A percentile compares a stretch with the other conserved stretches of the same genome.
Conservation (phyloP, 2,113 vertebrate genomes). For the Ictalurus punctatus region DNA sequence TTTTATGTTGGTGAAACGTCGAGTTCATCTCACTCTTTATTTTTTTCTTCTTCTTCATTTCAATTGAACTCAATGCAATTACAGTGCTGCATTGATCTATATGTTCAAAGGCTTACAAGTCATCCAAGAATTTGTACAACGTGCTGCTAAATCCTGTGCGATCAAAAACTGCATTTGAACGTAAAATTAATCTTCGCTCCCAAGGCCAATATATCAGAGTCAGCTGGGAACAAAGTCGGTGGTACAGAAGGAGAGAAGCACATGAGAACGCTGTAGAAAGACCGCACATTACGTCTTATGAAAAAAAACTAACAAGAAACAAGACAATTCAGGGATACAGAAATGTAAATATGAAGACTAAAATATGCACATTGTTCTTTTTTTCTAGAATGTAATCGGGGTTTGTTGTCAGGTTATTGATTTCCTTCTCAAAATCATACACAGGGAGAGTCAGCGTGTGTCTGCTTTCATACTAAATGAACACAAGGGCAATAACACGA, state of each 20-base stretch:
- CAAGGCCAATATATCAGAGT: constrained; percentile 28
- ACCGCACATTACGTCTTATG: neutral
- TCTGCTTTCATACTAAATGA: neutral
- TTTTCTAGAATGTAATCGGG: neutral
- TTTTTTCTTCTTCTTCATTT: neutral
- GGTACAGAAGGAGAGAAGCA: neutral
- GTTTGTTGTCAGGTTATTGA: neutral
- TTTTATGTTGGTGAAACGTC: neutral
- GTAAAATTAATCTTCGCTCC: constrained; percentile 17
- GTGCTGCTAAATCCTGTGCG: neutral
- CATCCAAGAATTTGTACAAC: neutral
- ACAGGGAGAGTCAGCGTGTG: neutral
- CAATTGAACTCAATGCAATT: neutral
- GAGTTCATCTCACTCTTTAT: neutral
- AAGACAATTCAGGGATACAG: neutral
- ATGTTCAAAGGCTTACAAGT: neutral
- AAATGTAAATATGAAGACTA: neutral
- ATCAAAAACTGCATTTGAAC: constrained; percentile 17
- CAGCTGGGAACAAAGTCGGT: constrained; percentile 8
- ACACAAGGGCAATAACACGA: neutral
- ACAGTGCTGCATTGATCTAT: neutral
- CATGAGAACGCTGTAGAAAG: neutral
- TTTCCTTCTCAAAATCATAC: neutral
- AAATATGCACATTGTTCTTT: neutral
- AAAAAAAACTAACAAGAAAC: neutral